Base-by-base conservation (phyloP, 2,888 invertebrate species). In the Chrysina gloriosa region DNA sequence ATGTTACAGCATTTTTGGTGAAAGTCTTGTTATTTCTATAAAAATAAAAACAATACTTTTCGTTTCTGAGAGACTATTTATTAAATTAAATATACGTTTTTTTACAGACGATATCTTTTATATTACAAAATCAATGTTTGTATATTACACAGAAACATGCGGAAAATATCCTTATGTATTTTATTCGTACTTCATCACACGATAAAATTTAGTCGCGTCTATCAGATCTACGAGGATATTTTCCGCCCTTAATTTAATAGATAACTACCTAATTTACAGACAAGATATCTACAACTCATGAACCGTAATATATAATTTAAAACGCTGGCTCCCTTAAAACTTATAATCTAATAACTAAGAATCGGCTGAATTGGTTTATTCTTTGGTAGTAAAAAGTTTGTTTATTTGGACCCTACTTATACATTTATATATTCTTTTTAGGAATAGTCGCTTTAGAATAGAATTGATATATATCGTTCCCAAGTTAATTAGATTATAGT, bases 231-330 rank as follows among this genome's bases (percentile, higher is more conserved):
- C 27, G 16, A 61, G 58, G 27, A 61, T 9, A 42, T 61, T 42
- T 14, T 61, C 16, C 16, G 16, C 25, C 27, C 34, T 39, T 14
- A 61, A 61, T 45, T 42, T 11, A 42, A 61, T 39, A 58, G 27
- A 58, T 39, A 39, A 19, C 34, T 56, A 56, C 9, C 56, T 58
- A 58, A 58, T 58, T 56, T 58, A 58, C 42, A 56, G 21, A 58
- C 42, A 16, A 21, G 2, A 16, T 54, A 58, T 61, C 58, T 61
- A 61, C 42, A 42, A 6, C 2, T n/a, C n/a, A n/a, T n/a, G n/a
- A n/a, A n/a, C n/a, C n/a, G n/a, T n/a, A n/a, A n/a, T n/a, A n/a
- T n/a, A 50, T 50, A 14, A 50, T 50, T 50, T 21, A 50, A 50
- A 50, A 50, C 23, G 27, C 48, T n/a, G 2, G 9, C 7, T 19